Percentiles rank a stretch among this genome's conserved stretches.
Evolutionary conservation across 1,140 invertebrate genomes (phyloP).

Genomic region (Probaryconus sp.): DNA sequence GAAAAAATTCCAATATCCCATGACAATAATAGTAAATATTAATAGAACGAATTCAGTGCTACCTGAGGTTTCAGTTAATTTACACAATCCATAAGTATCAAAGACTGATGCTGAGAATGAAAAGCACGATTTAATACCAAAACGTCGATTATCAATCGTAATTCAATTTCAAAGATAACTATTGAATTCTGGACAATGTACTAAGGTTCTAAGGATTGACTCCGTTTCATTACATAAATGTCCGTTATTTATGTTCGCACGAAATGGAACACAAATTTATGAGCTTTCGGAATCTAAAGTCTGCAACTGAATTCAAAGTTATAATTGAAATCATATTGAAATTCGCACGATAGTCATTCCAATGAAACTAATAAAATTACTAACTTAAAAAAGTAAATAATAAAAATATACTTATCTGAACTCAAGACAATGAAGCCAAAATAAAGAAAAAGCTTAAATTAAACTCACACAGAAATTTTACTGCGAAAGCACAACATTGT

Average conservation of each 20-base stretch:
- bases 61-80: not conserved
- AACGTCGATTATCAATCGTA: slow-evolving; percentile 30
- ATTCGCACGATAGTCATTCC: not conserved
- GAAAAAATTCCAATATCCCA: slow-evolving; percentile 11
- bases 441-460: slow-evolving; percentile 16
- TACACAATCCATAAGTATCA: not conserved
- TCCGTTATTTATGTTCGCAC: slow-evolving; percentile 39
- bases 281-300: slow-evolving; percentile 21
- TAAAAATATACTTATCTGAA: slow-evolving; percentile 53
- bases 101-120: not conserved
- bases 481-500: not conserved
- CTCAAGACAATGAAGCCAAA: slow-evolving; percentile 26
- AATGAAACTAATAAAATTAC: slow-evolving; percentile 11
- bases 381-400: slow-evolving; percentile 43
- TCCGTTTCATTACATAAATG: slow-evolving; percentile 17
- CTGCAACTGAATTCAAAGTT: slow-evolving; percentile 21
- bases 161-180: slow-evolving; percentile 37
- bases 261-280: slow-evolving; percentile 39
- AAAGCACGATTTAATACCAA: slow-evolving; percentile 2
- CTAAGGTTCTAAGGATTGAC: slow-evolving; percentile 11
- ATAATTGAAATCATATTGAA: slow-evolving; percentile 29
- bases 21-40: slow-evolving; percentile 5
- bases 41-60: not conserved
- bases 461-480: too few relatives aligned
- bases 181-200: slow-evolving; percentile 39